Conservation (phyloP, 30 jellyfish, hydroid and myxozoan genomes). For the Nemopilema nomurai region DNA sequence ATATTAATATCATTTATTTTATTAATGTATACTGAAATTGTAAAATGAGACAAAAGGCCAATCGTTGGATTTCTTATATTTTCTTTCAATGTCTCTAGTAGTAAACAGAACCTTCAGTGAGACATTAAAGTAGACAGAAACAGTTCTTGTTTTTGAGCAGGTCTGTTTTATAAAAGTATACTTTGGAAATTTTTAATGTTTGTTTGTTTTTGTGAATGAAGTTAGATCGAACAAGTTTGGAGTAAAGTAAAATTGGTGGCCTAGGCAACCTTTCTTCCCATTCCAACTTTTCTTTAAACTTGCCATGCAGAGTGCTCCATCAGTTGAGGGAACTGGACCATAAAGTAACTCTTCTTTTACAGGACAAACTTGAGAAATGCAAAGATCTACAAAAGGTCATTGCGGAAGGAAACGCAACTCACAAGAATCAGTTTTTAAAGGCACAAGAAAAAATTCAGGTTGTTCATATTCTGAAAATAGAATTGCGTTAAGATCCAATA, state of each 20-base stretch:
- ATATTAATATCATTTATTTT: not conserved
- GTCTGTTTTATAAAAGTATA: not conserved
- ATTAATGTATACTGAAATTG: too few species aligned
- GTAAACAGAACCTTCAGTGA: too few species aligned
- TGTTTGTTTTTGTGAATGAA: not conserved
- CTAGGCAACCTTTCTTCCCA: not conserved
- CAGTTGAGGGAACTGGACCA: too few species aligned
- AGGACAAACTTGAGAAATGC: conserved; percentile 47
- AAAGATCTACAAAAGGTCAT: conserved; percentile 1
- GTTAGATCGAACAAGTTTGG: not conserved
- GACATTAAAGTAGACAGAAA: too few species aligned
- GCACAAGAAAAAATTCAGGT: conserved; percentile 56
- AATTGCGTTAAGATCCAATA: too few species aligned
- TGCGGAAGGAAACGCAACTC: conserved; percentile 24
- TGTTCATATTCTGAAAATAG: too few species aligned
- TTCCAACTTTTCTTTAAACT: too few species aligned
- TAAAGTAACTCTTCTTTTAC: too few species aligned
- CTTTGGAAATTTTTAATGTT: not conserved
- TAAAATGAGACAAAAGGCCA: not conserved
- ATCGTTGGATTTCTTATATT: too few species aligned
- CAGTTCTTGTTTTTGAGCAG: too few species aligned
- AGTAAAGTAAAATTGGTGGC: not conserved
- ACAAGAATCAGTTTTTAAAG: conserved; percentile 23
- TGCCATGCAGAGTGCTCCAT: too few species aligned
- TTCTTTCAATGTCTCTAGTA: too few species aligned